Base-by-base conservation (phyloP, 2,113 vertebrate genomes). In the Crotalus viridis region DNA sequence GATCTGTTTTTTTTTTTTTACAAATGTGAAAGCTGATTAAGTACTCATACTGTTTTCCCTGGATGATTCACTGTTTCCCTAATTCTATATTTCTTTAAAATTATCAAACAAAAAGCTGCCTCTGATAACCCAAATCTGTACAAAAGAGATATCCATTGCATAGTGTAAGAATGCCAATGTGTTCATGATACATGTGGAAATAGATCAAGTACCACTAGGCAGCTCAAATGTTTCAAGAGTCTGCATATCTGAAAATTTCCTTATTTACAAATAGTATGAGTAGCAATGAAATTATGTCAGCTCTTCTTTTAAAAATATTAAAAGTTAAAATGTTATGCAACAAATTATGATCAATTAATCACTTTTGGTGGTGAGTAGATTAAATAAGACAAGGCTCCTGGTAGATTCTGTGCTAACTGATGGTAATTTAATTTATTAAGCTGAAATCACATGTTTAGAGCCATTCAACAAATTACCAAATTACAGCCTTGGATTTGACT, bases 401-500 rank as follows among this genome's bases (percentile, higher is more conserved):
- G 96, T 39, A 39, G 39, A 39, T 39, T 39, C 39, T 39, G 39
- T 39, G 39, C 39, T 39, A 94, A 96, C 96, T 96, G 94, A 97
- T 96, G 95, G 97, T 97, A 98, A 97, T 97, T 97, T 94, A 94
- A 95, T 97, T 92, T 98, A 98, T 98, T 98, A 97, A 97, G 97
- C 96, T 96, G 97, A 97, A 95, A 97, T 97, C 96, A 97, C 96
- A 94, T 97, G 96, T 96, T 97, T 96, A 95, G 94, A 97, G 94
- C 97, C 97, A 98, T 98, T 98, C 98, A 98, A 96, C 94, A 97
- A 98, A 98, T 98, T 98, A 97, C 97, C 97, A 97, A 96, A 95
- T 94, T 94, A 96, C 91, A 96, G 96, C 96, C 93, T 96, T 92
- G 96, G 74, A 94, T 94, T 96, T 94, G 96, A 97, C 97, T 95